Evolutionary conservation across 37 sponge, comb jelly and placozoan genomes (phyloP), one percentile per base, ranked within the genome.

Genomic region (Crambe crambe): DNA sequence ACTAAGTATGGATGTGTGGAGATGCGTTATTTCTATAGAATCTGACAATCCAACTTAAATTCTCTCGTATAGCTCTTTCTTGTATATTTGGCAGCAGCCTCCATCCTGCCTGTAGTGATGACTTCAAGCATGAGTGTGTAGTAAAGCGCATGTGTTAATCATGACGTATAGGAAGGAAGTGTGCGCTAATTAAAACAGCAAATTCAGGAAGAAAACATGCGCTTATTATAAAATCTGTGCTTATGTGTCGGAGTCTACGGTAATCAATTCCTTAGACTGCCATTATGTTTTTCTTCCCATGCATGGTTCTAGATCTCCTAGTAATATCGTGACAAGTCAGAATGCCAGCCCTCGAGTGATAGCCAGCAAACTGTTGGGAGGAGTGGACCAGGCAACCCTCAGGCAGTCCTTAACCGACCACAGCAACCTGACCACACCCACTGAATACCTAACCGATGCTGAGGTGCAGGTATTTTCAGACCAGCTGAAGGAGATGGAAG

Each of bases 381-480:
- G 89, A 56, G 79, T 87, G 36, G 93, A 92, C 37, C 89, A 81
- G 61, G 93, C 89, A 57, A 57, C 78, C 4, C 82, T 90, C 22
- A 61, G 90, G 29, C 81, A 74, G 41, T 62, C 76, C 42, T 54
- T 90, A 43, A 80, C 58, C 3, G 69, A 68, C 26, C 34, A 66
- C 74, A 32, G 3, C 26, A 47, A 42, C 64, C 3, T 56, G 26
- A 2, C 32, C 35, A 44, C 47, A 10, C 54, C 43, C 32, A 27
- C 37, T 21, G 76, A 75, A 25, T 84, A 84, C 57, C 60, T 84
- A 27, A 37, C 59, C 27, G 93, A 92, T 51, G 42, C 75, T 6
- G 93, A 92, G 74, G 68, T 92, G 71, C 87, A 89, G 93, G 66
- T 26, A 51, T 75, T 65, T 66, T 74, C 79, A 17, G 75, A 77